phyloP scores from a whole-genome alignment of 1,140 invertebrate species.

The Lordiphosa clarofinis region DNA sequence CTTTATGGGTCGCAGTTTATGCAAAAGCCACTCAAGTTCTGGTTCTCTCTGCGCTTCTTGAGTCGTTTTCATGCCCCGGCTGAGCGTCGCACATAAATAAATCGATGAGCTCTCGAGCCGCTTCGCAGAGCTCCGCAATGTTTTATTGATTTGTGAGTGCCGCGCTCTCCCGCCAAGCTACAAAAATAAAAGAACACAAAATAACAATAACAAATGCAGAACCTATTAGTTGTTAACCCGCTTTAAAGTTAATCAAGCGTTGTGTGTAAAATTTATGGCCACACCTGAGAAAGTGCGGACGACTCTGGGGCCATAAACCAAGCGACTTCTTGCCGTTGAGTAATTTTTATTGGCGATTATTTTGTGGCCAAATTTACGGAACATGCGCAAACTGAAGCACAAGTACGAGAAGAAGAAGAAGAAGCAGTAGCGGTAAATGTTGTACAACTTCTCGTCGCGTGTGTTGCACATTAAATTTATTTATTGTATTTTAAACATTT shows the following conservation, averaged over 20 bases:
- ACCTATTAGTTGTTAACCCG: conserved; percentile 7
- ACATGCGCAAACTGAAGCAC: conserved; percentile 63
- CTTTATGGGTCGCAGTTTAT: conserved; percentile 37
- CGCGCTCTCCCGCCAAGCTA: neutral
- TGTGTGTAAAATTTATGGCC: conserved; percentile 4
- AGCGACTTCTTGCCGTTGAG: conserved; percentile 54
- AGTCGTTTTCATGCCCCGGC: conserved; percentile 35
- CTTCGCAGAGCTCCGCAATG: conserved; percentile 35
- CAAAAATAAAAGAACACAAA: neutral
- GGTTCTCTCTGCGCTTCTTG: conserved; percentile 18
- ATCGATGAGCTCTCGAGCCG: conserved; percentile 62
- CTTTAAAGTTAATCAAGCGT: conserved; percentile 30
- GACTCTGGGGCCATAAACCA: conserved; percentile 65
- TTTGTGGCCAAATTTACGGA: conserved; percentile 52
- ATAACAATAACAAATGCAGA: conserved; percentile 1
- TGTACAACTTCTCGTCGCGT: conserved; percentile 40
- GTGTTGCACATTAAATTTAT: conserved; percentile 64
- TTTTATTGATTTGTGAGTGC: conserved; percentile 55
- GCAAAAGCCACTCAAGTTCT: conserved; percentile 42
- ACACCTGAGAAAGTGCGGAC: conserved; percentile 35
- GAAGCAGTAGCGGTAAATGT: conserved; percentile 14
- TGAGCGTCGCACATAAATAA: conserved; percentile 57
- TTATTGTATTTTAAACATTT: conserved; percentile 38
- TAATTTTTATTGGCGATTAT: conserved; percentile 47
- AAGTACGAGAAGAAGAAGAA: conserved; percentile 12